Conservation (phyloP, 2,888 invertebrate genomes). For the Torymus aiolomorphi region DNA sequence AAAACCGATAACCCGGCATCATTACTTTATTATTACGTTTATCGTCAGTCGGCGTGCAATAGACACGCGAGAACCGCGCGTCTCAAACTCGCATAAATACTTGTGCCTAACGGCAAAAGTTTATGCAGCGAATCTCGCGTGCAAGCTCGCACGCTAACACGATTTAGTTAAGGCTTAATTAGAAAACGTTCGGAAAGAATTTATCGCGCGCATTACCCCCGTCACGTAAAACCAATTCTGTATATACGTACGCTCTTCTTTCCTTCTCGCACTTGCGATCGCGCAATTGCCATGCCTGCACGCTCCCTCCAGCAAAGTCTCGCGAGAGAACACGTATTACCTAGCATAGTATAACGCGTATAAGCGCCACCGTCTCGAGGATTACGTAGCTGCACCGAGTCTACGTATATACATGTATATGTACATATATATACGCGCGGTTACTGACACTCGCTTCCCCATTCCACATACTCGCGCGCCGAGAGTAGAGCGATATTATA, state of each 20-base stretch:
- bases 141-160: background rate
- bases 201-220: conserved; percentile 23
- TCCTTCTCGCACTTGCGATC: conserved; percentile 33
- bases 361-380: conserved; percentile 36
- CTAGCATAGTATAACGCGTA: background rate
- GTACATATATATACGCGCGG: background rate
- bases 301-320: background rate
- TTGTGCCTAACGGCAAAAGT: conserved; percentile 1
- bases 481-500: conserved; percentile 67
- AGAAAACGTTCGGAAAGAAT: conserved; percentile 33
- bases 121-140: conserved; percentile 13
- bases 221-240: conserved; percentile 48
- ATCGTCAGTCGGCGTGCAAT: background rate
- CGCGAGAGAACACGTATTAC: conserved; percentile 20
- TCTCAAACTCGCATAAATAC: background rate
- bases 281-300: conserved; percentile 51
- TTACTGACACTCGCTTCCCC: conserved; percentile 9
- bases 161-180: conserved; percentile 29
- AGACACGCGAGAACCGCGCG: background rate
- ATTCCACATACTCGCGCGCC: conserved; percentile 32
- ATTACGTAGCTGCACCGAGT: conserved; percentile 17
- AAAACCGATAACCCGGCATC: background rate
- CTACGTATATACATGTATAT: background rate
- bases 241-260: background rate
- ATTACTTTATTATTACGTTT: conserved; percentile 3